Evolutionary conservation across 2,888 invertebrate species (phyloP), one percentile per base, ranked within the genome.

Genomic region (Synergus japonicus): DNA sequence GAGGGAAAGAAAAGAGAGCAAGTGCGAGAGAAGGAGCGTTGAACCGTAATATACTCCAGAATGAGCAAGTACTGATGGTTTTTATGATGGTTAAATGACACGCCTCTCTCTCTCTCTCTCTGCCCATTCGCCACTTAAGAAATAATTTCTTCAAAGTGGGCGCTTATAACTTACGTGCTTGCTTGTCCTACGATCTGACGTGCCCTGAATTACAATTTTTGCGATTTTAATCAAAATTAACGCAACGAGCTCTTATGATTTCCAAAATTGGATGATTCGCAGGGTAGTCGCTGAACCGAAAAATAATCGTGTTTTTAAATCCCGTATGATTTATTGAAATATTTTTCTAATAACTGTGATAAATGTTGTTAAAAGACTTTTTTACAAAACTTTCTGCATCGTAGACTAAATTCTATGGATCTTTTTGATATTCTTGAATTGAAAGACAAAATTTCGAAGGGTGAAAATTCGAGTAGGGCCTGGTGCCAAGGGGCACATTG

Each of bases 11-110:
- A 63, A 66, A 66, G 66, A 66, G 66, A 66, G 49, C 43, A 29
- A 10, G 44, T 44, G 22, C 12, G 43, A 65, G 66, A 43, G 66
- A 43, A 66, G 66, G 43, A 66, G 66, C 43, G 66, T 66, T 66
- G 66, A 66, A 66, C 66, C 66, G 43, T 66, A 66, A 66, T 66
- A 66, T 66, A 43, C 66, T 66, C 43, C 18, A 66, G 66, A 66
- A 66, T 66, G 66, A 66, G 66, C 66, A 69, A 69, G 69, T 69
- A 69, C 69, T 69, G 46, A 69, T 46, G 18, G 46, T 49, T 69
- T 69, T 69, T 69, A 69, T 69, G 69, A 46, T 69, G 69, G 29
- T 46, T 69, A 43, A 46, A 69, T 22, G 15, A 69, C 69, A 49
- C 69, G 69, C 49, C 69, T 69, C 69, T 49, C 69, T 29, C 29